phyloP scores from a whole-genome alignment of 2,797 vertebrate species.

The Lutjanus argentimaculatus region DNA sequence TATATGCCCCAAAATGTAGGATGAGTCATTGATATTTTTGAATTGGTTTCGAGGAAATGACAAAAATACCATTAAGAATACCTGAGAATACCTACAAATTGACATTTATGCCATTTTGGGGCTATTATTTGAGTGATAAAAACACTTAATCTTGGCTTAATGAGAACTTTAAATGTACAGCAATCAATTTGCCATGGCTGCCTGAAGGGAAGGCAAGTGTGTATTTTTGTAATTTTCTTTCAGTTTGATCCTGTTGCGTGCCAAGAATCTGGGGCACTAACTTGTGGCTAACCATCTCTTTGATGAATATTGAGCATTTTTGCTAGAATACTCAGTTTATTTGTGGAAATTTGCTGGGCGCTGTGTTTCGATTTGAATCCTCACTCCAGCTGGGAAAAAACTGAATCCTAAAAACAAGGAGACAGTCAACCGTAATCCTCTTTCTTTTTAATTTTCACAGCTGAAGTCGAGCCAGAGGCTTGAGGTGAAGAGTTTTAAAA shows the following conservation, averaged over 20 bases:
- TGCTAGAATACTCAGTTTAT: constrained; percentile 23
- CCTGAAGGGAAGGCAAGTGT: not conserved
- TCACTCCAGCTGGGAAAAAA: not conserved
- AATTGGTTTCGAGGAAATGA: too few species aligned
- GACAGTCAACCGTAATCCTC: not conserved
- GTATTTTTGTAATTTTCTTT: constrained; percentile 30
- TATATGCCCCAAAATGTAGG: too few species aligned
- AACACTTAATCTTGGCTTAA: too few species aligned
- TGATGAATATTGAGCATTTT: constrained; percentile 38
- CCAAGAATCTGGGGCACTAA: constrained; percentile 33
- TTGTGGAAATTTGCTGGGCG: constrained; percentile 9
- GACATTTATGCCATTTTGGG: too few species aligned
- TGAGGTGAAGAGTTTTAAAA: constrained; percentile 57
- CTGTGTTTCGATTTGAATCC: constrained; percentile 17
- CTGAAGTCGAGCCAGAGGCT: constrained; percentile 71
- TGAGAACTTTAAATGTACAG: not conserved
- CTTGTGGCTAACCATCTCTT: constrained; percentile 41
- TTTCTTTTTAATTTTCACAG: constrained; percentile 55
- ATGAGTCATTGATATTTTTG: too few species aligned
- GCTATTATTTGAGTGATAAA: too few species aligned
- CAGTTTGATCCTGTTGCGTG: constrained; percentile 29
- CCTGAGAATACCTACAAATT: too few species aligned
- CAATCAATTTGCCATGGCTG: not conserved
- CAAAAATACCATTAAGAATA: too few species aligned
- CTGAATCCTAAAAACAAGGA: not conserved